Evolutionary conservation across 1,140 invertebrate genomes (phyloP).

Genomic region (Scaptodrosophila lebanonensis): DNA sequence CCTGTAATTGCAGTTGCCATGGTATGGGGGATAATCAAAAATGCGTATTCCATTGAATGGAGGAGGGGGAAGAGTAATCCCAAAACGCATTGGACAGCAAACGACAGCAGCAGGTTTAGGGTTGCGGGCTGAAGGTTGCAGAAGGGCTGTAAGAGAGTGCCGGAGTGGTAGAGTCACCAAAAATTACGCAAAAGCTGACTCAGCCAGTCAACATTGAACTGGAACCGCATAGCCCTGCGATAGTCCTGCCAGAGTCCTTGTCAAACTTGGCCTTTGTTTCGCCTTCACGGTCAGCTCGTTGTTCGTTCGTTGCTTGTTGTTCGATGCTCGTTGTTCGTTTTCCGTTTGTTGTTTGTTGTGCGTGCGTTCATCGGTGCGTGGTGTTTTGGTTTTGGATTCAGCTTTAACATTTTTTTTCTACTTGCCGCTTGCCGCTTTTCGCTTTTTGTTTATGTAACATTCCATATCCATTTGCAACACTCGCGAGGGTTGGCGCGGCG

Average conservation of each 20-base stretch:
- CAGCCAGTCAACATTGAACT: conserved; percentile 6
- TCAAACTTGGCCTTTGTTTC: conserved; percentile 22
- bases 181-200: conserved; percentile 28
- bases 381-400: conserved; percentile 31
- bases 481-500: no score
- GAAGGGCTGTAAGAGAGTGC: background rate
- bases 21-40: conserved; percentile 54
- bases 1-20: conserved; percentile 47
- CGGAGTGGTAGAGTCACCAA: background rate
- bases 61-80: conserved; percentile 41
- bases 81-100: conserved; percentile 41
- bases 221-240: no score
- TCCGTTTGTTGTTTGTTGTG: conserved; percentile 24
- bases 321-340: conserved; percentile 20
- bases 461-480: conserved; percentile 67
- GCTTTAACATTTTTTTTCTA: conserved; percentile 36
- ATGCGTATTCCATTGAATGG: conserved; percentile 61
- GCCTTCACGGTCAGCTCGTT: no score
- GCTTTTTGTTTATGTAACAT: conserved; percentile 67
- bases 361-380: conserved; percentile 33
- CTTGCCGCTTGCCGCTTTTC: conserved; percentile 32
- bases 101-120: conserved; percentile 20
- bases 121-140: no score
- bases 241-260: no score
- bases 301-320: no score